Conservation (phyloP, 2,888 invertebrate species). For the Lasioglossum leucozonium region DNA sequence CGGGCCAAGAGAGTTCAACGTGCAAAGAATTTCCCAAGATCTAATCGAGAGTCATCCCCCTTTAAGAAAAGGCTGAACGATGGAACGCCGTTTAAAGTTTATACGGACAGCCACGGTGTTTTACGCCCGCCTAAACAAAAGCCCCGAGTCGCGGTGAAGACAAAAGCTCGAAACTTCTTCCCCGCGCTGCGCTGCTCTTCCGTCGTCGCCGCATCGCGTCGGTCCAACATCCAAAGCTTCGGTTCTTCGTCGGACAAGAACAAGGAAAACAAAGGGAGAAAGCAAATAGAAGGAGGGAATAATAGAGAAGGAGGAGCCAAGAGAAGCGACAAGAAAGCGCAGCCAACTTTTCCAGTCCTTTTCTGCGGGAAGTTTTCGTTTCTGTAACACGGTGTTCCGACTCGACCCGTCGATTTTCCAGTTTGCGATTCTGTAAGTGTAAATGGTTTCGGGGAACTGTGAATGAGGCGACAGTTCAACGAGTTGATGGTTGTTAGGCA, state of each 20-base stretch:
- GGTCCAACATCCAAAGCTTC: not conserved
- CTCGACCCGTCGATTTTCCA: not conserved
- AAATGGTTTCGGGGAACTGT: not conserved
- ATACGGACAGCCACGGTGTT: slow-evolving; percentile 41
- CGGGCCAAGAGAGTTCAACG: not conserved
- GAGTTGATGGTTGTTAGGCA: not conserved
- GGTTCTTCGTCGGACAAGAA: not conserved
- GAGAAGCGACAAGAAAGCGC: not conserved
- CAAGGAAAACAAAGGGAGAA: not conserved
- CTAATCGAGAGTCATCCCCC: slow-evolving; percentile 49
- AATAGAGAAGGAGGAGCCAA: not conserved
- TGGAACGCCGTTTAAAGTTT: slow-evolving; percentile 69
- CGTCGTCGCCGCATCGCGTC: not conserved
- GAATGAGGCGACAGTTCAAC: not conserved
- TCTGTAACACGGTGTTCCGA: not conserved
- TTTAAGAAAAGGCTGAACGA: slow-evolving; percentile 39
- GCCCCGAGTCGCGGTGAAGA: slow-evolving; percentile 44
- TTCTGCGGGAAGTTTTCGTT: not conserved
- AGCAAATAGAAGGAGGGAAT: not conserved
- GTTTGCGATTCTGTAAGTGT: not conserved
- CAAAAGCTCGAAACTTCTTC: slow-evolving; percentile 51
- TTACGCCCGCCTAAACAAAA: slow-evolving; percentile 63
- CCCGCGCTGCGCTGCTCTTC: not conserved
- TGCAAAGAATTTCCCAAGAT: slow-evolving; percentile 10
- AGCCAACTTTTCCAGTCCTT: not conserved